These are phyloP conservation scores for Protomyctophum bolini DNA, from an alignment of 2,113 vertebrate genomes.

Conservation along the genomic window DNA sequence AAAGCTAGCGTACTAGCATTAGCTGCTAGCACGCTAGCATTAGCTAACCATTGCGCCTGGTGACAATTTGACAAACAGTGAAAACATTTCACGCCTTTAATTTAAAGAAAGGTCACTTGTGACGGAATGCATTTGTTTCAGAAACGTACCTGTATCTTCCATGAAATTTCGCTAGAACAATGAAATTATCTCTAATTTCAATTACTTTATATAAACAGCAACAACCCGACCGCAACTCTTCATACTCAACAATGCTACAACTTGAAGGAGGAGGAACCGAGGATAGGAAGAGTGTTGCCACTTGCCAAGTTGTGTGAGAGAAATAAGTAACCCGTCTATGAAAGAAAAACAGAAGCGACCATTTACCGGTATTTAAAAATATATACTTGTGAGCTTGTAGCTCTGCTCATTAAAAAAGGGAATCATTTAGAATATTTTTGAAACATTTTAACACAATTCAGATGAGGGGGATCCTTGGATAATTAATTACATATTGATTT, in stretches of 20 bases:
- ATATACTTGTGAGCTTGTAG: too few relatives aligned
- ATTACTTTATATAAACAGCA: slow-evolving; percentile 47
- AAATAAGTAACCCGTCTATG: too few relatives aligned
- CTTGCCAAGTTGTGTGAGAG: too few relatives aligned
- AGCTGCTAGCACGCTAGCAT: slow-evolving; percentile 19
- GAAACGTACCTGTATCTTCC: slow-evolving; percentile 74
- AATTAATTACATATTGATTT: too few relatives aligned
- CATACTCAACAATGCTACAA: slow-evolving; percentile 54
- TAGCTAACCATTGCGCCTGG: not conserved
- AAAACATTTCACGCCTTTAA: accelerated
- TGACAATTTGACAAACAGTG: not conserved
- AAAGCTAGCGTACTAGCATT: not conserved
- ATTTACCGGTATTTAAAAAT: too few relatives aligned
- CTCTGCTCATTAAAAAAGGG: too few relatives aligned
- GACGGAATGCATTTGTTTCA: accelerated
- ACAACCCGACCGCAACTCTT: slow-evolving; percentile 35
- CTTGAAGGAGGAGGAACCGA: slow-evolving; percentile 33
- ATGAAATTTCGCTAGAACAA: slow-evolving; percentile 49
- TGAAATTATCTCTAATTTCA: slow-evolving; percentile 22
- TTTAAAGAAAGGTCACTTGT: too few relatives aligned
- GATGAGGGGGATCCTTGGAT: too few relatives aligned
- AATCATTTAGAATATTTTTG: too few relatives aligned
- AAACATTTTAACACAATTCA: too few relatives aligned
- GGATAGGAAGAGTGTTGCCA: not conserved
- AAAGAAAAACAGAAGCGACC: too few relatives aligned